phyloP scores from a whole-genome alignment of 2,797 vertebrate genomes.

The Lepus oiostolus region DNA sequence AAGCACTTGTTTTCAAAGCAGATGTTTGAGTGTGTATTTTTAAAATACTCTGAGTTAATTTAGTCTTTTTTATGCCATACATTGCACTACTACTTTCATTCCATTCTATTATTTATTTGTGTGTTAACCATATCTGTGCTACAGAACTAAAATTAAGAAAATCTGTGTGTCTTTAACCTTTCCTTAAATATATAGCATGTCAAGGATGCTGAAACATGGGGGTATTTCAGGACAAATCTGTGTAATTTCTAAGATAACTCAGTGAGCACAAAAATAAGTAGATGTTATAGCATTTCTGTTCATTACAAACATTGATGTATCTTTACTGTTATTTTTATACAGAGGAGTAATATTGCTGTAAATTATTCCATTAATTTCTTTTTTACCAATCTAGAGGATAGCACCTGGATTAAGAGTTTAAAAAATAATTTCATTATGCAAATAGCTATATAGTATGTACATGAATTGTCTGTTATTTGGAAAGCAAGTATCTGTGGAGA shows the following conservation, averaged over 20 bases:
- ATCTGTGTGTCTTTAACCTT: not conserved
- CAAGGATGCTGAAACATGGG: not conserved
- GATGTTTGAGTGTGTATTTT: not conserved
- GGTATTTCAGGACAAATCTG: not conserved
- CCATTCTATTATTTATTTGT: not conserved
- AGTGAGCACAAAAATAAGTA: not conserved
- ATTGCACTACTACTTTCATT: conserved; percentile 7
- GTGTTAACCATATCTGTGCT: not conserved
- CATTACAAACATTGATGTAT: not conserved
- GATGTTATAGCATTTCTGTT: not conserved
- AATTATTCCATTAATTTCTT: conserved; percentile 55
- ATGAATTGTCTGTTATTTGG: conserved; percentile 60
- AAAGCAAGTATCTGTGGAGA: conserved; percentile 40
- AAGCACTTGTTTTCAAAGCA: conserved; percentile 48
- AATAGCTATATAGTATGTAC: conserved; percentile 58
- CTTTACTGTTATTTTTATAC: conserved; percentile 39
- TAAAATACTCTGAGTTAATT: not conserved
- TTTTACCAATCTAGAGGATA: conserved; percentile 17
- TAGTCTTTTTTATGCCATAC: not conserved
- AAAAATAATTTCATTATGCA: conserved; percentile 80
- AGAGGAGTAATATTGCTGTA: conserved; percentile 24
- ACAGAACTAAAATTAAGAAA: conserved; percentile 30
- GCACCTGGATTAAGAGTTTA: conserved; percentile 65
- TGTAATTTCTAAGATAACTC: not conserved
- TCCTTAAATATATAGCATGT: conserved; percentile 3